Evolutionary conservation across 2,113 vertebrate species (phyloP).

Genomic region (Cyanoliseus patagonus): DNA sequence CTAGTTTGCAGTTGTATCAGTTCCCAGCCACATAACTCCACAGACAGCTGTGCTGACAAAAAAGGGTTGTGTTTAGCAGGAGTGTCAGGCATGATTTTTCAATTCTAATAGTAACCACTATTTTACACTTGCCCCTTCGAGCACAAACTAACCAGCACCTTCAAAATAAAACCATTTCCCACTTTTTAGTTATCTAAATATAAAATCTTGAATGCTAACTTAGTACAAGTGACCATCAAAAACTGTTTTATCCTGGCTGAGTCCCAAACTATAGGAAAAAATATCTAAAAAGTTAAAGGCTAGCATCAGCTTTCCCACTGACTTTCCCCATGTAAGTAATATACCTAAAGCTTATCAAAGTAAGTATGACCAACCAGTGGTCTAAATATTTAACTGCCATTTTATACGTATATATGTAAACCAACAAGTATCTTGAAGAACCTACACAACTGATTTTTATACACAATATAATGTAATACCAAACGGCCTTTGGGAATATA

Average conservation of each 20-base stretch:
- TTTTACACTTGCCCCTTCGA: neutral
- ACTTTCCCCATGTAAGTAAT: neutral
- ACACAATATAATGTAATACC: neutral
- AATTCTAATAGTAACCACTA: neutral
- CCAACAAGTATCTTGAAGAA: neutral
- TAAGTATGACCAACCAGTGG: neutral
- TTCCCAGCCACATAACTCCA: neutral
- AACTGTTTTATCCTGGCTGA: neutral
- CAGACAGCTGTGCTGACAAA: neutral
- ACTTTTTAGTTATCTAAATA: neutral
- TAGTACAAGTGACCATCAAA: neutral
- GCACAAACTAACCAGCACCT: neutral
- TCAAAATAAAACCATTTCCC: neutral
- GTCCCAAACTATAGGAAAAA: neutral
- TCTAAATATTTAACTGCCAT: neutral
- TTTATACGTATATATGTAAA: neutral
- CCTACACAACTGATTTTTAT: neutral
- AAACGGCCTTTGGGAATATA: accelerated
- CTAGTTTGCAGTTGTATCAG: neutral
- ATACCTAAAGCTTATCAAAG: neutral
- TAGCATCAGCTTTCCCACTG: neutral
- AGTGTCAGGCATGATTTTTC: accelerated
- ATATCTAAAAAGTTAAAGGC: accelerated
- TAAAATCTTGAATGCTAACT: neutral
- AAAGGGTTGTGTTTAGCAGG: neutral